Percentiles rank a stretch among this genome's conserved stretches.
phyloP scores from a whole-genome alignment of 2,888 invertebrate genomes.

The Pterostichus niger region DNA sequence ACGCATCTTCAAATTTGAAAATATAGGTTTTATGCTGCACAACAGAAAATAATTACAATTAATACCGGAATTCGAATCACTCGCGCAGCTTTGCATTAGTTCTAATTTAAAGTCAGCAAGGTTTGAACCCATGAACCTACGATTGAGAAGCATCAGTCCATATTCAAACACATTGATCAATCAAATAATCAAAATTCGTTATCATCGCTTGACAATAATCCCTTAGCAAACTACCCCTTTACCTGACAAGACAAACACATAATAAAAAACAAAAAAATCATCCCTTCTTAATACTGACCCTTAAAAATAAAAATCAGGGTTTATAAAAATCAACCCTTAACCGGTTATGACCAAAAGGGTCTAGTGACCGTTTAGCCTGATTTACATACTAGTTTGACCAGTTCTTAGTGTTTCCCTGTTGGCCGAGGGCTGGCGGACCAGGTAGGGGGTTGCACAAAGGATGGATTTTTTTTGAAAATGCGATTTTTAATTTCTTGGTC shows the following conservation, averaged over 20 bases:
- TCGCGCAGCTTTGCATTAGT: too few species aligned
- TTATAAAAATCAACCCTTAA: slow-evolving; percentile 59
- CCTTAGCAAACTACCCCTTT: not conserved
- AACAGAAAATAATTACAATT: too few species aligned
- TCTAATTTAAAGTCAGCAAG: too few species aligned
- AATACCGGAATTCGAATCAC: too few species aligned
- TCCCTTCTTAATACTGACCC: slow-evolving; percentile 60
- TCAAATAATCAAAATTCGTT: too few species aligned
- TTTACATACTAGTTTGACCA: slow-evolving; percentile 66
- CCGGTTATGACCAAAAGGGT: slow-evolving; percentile 50
- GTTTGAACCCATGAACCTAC: too few species aligned
- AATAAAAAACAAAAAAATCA: slow-evolving; percentile 19
- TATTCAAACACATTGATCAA: too few species aligned
- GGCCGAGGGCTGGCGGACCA: slow-evolving; percentile 10
- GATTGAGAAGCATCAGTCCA: too few species aligned
- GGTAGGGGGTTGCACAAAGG: slow-evolving; percentile 47
- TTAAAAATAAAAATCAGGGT: slow-evolving; percentile 64
- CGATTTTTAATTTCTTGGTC: slow-evolving; percentile 63
- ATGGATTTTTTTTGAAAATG: slow-evolving; percentile 17
- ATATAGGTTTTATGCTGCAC: too few species aligned
- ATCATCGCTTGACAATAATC: too few species aligned
- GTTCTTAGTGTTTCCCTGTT: slow-evolving; percentile 55
- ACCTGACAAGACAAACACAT: slow-evolving; percentile 44
- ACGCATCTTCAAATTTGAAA: too few species aligned
- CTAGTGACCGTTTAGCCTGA: slow-evolving; percentile 62